Base-by-base conservation (phyloP, 2,888 invertebrate species). In the Erebia aethiops region DNA sequence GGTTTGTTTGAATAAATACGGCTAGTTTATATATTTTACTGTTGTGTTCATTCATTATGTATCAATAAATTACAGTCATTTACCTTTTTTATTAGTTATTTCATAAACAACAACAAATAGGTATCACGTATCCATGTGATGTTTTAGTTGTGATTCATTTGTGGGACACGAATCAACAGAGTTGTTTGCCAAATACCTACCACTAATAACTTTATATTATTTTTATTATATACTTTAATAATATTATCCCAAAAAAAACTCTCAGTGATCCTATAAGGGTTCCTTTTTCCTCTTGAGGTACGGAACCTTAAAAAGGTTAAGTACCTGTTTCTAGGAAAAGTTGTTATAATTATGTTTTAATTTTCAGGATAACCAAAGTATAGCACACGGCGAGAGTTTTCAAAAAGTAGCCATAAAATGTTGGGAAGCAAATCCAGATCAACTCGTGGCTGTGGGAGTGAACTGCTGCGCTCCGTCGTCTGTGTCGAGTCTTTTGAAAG, bases 351-450 rank as follows among this genome's bases (percentile, higher is more conserved):
- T 66, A 16, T 8, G 13, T 58, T 61, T 75, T 60, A 69, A 65
- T 62, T 75, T 79, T 77, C 84, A 94, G 94, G 93, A 94, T 76
- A 84, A 91, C 75, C 90, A 92, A 83, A 93, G 92, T 75, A 95
- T 97, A 79, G 96, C 96, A 0, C 96, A 97, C 87, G 98, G 98
- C 0, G 98, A 98, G 81, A 93, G 94, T 70, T 97, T 98, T 82
- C 94, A 95, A 76, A 95, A 96, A 74, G 96, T 96, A 0, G 96
- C 96, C 0, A 92, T 94, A 74, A 92, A 94, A 62, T 96, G 97
- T 84, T 97, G 95, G 95, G 95, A 95, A 51, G 87, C 94, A n/a
- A 97, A 97, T 84, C 88, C 92, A 8, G 92, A 94, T 13, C 95
- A 95, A 80, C 92, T 98, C 74, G 92, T 98, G 16, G 99, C 97